Conservation (phyloP, 2,888 invertebrate species). For the Drosophila rubida region DNA sequence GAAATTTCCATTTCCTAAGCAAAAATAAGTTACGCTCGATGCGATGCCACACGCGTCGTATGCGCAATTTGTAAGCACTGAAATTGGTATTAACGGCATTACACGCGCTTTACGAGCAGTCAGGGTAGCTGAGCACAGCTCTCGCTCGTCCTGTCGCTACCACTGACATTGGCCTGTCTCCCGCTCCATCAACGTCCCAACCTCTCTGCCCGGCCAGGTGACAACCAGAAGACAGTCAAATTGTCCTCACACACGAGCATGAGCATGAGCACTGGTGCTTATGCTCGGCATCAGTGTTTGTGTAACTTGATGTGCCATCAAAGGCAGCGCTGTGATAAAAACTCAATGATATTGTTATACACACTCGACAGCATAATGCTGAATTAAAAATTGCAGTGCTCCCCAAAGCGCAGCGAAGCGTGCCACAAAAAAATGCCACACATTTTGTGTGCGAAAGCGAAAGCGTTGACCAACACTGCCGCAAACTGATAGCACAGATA, state of each 20-base stretch:
- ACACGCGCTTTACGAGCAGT: conserved; percentile 72
- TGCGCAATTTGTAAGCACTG: conserved; percentile 75
- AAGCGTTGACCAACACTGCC: background rate
- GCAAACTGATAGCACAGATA: background rate
- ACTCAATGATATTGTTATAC: conserved; percentile 19
- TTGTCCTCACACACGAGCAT: conserved; percentile 10
- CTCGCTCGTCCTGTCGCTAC: background rate
- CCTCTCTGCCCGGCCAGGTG: conserved; percentile 48
- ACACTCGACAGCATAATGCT: background rate
- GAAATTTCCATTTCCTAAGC: conserved; percentile 70
- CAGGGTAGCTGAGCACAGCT: conserved; percentile 28
- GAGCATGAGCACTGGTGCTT: conserved; percentile 7
- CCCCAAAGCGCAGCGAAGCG: background rate
- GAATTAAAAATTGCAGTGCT: conserved; percentile 20
- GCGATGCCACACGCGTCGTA: conserved; percentile 61
- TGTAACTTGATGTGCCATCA: conserved; percentile 38
- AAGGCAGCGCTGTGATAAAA: conserved; percentile 27
- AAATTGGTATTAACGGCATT: conserved; percentile 78
- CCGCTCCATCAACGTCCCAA: background rate
- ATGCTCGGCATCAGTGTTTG: conserved; percentile 5
- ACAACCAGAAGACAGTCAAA: conserved; percentile 52
- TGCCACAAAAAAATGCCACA: background rate
- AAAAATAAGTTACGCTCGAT: conserved; percentile 33
- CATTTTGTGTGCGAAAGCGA: background rate
- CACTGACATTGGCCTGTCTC: conserved; percentile 13